These are phyloP conservation scores for Pollenia amentaria DNA, from an alignment of 2,888 invertebrate genomes.

Conservation along the genomic window DNA sequence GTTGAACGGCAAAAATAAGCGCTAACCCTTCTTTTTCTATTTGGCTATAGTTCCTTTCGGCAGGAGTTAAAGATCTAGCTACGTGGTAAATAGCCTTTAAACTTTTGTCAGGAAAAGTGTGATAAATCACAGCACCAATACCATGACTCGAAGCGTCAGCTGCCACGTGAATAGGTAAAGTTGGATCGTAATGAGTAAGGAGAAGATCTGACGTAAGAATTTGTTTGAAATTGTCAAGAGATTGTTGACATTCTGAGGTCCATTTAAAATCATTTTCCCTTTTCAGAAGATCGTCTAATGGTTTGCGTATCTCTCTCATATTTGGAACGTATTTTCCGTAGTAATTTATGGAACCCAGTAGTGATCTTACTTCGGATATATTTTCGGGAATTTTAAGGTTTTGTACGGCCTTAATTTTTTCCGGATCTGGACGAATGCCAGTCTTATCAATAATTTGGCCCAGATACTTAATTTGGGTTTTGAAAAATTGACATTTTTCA, in stretches of 20 bases:
- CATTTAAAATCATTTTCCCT: constrained; percentile 51
- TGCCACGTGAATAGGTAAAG: constrained; percentile 52
- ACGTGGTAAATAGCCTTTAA: constrained; percentile 62
- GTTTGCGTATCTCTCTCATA: constrained; percentile 50
- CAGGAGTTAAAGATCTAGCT: constrained; percentile 57
- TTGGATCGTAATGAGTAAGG: constrained; percentile 41
- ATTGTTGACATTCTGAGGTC: constrained; percentile 47
- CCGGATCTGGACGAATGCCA: constrained; percentile 46
- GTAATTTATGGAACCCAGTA: constrained; percentile 66
- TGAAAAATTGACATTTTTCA: constrained; percentile 18
- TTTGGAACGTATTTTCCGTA: constrained; percentile 63
- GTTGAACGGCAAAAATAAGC: constrained; percentile 68
- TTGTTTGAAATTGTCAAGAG: constrained; percentile 66
- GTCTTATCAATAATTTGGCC: background rate
- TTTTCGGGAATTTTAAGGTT: constrained; percentile 57
- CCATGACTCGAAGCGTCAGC: constrained; percentile 62
- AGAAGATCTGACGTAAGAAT: constrained; percentile 36
- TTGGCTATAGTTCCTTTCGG: constrained; percentile 70
- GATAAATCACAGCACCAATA: constrained; percentile 62
- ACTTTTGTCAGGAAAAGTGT: constrained; percentile 62
- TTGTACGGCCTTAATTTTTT: constrained; percentile 30
- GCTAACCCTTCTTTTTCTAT: constrained; percentile 72
- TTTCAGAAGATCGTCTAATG: constrained; percentile 57
- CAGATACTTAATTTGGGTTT: background rate
- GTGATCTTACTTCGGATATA: constrained; percentile 53